Evolutionary conservation across 2,113 vertebrate genomes (phyloP).

Genomic region (Dissostichus mawsoni): DNA sequence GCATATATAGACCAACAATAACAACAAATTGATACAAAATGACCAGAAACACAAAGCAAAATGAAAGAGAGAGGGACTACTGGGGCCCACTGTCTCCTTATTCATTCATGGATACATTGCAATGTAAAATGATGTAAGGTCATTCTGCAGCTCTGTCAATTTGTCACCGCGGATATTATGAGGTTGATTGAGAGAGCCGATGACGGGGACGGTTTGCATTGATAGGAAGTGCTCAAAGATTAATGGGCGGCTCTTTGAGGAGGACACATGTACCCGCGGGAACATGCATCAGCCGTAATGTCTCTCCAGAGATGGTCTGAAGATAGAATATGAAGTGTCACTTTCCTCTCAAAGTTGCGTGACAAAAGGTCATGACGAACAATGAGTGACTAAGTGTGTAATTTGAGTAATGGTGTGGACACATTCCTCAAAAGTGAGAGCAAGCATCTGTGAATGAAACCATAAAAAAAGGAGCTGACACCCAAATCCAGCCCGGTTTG

Average conservation of each 20-base stretch:
- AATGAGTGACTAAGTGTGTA: conserved; percentile 10
- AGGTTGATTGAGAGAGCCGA: conserved; percentile 73
- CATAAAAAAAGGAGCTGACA: conserved; percentile 15
- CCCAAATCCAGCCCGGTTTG: conserved; percentile 16
- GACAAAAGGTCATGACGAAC: conserved; percentile 53
- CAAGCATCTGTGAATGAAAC: conserved; percentile 33
- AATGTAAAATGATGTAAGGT: conserved; percentile 59
- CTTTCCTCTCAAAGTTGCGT: conserved; percentile 49
- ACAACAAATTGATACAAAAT: background rate
- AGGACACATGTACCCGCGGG: conserved; percentile 64
- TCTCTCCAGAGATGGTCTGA: conserved; percentile 49
- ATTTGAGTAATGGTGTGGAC: conserved; percentile 32
- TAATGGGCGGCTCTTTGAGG: conserved; percentile 69
- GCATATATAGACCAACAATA: background rate
- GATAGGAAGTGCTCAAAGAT: conserved; percentile 67
- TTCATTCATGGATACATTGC: conserved; percentile 19
- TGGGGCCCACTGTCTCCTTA: background rate
- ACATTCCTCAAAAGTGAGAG: conserved; percentile 42
- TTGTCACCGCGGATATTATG: conserved; percentile 73
- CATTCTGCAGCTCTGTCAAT: conserved; percentile 65
- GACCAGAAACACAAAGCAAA: background rate
- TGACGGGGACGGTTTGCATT: conserved; percentile 66
- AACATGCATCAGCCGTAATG: conserved; percentile 59
- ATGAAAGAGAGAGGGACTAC: background rate
- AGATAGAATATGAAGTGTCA: conserved; percentile 55